Evolutionary conservation across 2,888 invertebrate species (phyloP), one percentile per base, ranked within the genome.

Genomic region (Leptarthrus brevirostris): DNA sequence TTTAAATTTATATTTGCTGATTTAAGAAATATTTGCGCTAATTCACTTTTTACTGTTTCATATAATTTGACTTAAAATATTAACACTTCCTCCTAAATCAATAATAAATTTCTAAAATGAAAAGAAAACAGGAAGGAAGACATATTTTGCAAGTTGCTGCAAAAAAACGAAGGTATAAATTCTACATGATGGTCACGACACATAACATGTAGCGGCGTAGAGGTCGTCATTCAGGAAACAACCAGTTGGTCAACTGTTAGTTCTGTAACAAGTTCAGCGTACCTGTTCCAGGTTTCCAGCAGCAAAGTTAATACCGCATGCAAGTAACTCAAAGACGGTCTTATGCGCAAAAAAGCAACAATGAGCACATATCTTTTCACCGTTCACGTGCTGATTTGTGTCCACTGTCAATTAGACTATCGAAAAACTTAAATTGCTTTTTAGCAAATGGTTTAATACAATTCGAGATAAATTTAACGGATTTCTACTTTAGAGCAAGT

Each of bases 171-270:
- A 16, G 58, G 12, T 58, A 58, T 58, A 58, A 58, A 58, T 58
- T 58, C 36, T 36, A 12, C 58, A 20, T 36, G 58, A 16, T 58
- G 36, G 36, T 58, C 58, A 58, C 58, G 34, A 58, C 58, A 58
- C 36, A 58, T 36, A 58, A 58, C 36, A 36, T 20, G n/a, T 18
- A 58, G 58, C 58, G 58, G 58, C 58, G 58, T n/a, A 14, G 58
- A 58, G 58, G 58, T 58, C 58, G 58, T 40, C 58, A 26, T 58
- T 58, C 58, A 58, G 58, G 58, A 58, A 58, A 58, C 36, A 36
- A 58, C 58, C 36, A 58, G 58, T 58, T 58, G 58, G 58, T 58
- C 58, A 58, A 58, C 58, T 20, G 58, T 58, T 58, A 56, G 24
- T 26, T 36, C 20, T 34, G 58, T 36, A n/a, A 18, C 58, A 58